Evolutionary conservation across 2,113 vertebrate genomes (phyloP), one percentile per base, ranked within the genome.

Genomic region (Takifugu bimaculatus): DNA sequence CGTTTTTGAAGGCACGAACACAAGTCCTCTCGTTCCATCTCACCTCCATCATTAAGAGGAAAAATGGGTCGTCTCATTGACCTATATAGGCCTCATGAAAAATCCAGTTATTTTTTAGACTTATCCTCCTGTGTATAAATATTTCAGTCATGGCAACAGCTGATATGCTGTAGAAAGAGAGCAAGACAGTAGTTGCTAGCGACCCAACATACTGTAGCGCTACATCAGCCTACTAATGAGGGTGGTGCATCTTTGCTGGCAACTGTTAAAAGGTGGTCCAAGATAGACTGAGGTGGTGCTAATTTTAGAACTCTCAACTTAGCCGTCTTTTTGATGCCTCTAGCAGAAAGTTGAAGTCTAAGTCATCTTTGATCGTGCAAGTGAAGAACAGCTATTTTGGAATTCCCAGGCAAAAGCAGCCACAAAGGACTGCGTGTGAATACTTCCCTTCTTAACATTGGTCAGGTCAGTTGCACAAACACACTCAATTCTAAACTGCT

Each of bases 31-130:
- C 54, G 69, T 57, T 47, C 32, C 53, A 13, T 39, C 58, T 74
- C 67, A 57, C 61, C 75, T 51, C 57, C 53, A 54, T 53, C 69
- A 68, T 84, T 75, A 53, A 63, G 74, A 61, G 75, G 78, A 74
- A 50, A 89, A 89, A 90, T 84, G 74, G 86, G 88, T 90, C 78
- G 39, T 82, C 79, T 90, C 82, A 86, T 80, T 88, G 87, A 90
- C 89, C 88, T 87, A 91, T 92, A 60, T 72, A 63, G 42, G 45
- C 54, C 67, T 90, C 83, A 74, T 85, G 70, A 88, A 87, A 89
- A 86, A 85, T 84, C 81, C 60, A 81, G 64, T 65, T 55, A 62
- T 83, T 81, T 77, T 87, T 77, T 79, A 62, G 64, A 69, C 57
- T 80, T 56, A 75, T 86, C 62, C 79, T 85, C 70, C 15, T 76